These are phyloP conservation scores for Grapholita molesta DNA, from an alignment of 1,140 invertebrate species.

Conservation along the genomic window DNA sequence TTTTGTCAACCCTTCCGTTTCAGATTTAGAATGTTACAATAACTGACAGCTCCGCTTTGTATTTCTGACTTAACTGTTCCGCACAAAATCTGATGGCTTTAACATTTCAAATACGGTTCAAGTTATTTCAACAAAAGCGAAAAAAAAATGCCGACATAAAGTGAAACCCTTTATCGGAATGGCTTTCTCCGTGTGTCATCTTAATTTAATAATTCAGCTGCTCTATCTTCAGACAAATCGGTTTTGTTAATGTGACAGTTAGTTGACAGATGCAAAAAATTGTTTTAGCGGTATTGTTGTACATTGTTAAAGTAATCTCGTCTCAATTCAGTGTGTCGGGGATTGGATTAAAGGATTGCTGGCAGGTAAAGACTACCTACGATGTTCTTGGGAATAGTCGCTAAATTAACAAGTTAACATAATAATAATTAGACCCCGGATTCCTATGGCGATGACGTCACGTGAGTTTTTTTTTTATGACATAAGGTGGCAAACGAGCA, in stretches of 20 bases:
- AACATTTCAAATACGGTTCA: slow-evolving; percentile 40
- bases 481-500: no score
- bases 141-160: slow-evolving; percentile 48
- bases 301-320: slow-evolving; percentile 20
- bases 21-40: slow-evolving; percentile 1
- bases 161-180: slow-evolving; percentile 44
- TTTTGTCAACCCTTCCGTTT: slow-evolving; percentile 12
- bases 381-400: slow-evolving; percentile 29
- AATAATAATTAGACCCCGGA: no score
- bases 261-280: slow-evolving; percentile 49
- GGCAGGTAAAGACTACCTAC: slow-evolving; percentile 49
- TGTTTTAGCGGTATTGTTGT: slow-evolving; percentile 41
- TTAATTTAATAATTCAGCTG: slow-evolving; percentile 60
- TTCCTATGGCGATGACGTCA: no score
- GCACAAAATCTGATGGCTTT: slow-evolving; percentile 28
- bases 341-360: slow-evolving; percentile 48
- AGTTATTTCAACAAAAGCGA: slow-evolving; percentile 43
- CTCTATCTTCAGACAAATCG: slow-evolving; percentile 40
- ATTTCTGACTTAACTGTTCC: slow-evolving; percentile 14
- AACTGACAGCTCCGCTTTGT: slow-evolving; percentile 16
- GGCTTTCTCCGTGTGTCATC: slow-evolving; percentile 35
- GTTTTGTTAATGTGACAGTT: slow-evolving; percentile 63
- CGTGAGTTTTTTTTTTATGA: no score
- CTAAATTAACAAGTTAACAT: no score
- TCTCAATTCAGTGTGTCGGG: background rate